Evolutionary conservation across 2,797 vertebrate genomes (phyloP).

Genomic region (Spatula clypeata): DNA sequence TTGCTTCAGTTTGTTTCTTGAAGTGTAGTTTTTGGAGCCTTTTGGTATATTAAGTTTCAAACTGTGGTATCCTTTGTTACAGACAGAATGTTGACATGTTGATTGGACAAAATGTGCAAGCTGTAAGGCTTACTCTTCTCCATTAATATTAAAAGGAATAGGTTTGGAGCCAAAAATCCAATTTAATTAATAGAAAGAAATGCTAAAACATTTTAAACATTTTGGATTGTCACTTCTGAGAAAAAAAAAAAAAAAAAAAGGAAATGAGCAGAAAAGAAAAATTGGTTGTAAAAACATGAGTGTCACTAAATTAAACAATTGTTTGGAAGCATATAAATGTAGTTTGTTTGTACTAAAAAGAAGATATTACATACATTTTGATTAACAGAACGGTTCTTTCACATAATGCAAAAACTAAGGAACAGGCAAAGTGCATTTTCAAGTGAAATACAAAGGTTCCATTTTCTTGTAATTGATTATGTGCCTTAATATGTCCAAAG

Average conservation of each 20-base stretch:
- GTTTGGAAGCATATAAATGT: neutral
- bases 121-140: neutral
- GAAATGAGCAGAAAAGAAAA: neutral
- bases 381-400: neutral
- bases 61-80: neutral
- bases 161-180: neutral
- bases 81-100: neutral
- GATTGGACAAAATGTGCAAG: neutral
- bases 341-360: neutral
- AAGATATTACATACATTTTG: neutral
- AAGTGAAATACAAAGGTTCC: accelerated
- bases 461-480: neutral
- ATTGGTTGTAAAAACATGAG: neutral
- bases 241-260: neutral
- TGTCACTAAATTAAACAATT: neutral
- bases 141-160: neutral
- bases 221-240: neutral
- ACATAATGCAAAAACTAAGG: neutral
- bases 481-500: neutral
- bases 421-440: neutral
- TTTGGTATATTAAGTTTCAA: neutral
- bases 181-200: neutral
- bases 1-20: neutral
- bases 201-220: neutral
- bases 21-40: neutral